Evolutionary conservation across 2,113 vertebrate genomes (phyloP).

Genomic region (Ploceus nigricollis): DNA sequence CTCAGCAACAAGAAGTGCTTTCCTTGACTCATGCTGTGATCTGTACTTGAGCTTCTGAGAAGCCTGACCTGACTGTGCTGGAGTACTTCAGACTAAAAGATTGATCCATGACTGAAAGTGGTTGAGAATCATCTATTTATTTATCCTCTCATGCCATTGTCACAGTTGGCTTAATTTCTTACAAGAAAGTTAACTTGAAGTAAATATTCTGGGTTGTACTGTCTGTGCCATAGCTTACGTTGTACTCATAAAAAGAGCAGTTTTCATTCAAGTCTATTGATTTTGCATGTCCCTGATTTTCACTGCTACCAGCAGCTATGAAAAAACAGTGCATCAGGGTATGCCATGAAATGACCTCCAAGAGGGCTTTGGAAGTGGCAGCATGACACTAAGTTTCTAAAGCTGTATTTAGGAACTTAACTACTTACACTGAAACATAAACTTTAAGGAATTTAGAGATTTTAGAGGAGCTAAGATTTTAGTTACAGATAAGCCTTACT

Average conservation of each 20-base stretch:
- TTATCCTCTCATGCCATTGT: background rate
- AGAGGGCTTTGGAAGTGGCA: background rate
- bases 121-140: background rate
- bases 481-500: too few relatives aligned
- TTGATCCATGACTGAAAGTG: background rate
- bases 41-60: background rate
- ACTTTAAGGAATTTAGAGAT: too few relatives aligned
- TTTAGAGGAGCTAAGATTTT: too few relatives aligned
- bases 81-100: background rate
- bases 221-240: background rate
- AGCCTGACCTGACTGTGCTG: background rate
- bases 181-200: background rate
- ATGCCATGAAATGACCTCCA: background rate
- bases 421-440: too few relatives aligned
- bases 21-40: background rate
- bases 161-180: background rate
- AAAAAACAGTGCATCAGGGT: background rate
- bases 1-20: background rate
- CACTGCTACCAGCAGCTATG: background rate
- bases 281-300: background rate
- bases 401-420: background rate
- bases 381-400: background rate
- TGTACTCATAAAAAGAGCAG: background rate
- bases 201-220: background rate
- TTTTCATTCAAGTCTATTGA: background rate